A percentile compares a stretch with the other conserved stretches of the same genome.
Evolutionary conservation across 2,888 invertebrate species (phyloP).

Genomic region (Chouioia cunea): DNA sequence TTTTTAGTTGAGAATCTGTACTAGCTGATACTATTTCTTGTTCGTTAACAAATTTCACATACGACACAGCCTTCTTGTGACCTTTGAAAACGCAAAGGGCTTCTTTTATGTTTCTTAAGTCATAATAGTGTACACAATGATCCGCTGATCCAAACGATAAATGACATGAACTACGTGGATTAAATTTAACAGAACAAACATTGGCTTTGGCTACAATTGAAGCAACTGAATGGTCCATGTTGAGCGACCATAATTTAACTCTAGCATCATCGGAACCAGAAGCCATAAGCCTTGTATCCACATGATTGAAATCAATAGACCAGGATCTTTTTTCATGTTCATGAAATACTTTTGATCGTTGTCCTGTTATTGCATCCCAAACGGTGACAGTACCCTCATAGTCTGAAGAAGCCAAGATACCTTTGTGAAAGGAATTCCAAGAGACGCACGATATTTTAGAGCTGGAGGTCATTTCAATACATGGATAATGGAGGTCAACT

Average conservation of each 20-base stretch:
- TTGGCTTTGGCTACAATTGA: constrained; percentile 94
- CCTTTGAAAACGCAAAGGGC: constrained; percentile 88
- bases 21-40: constrained; percentile 92
- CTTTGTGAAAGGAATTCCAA: constrained; percentile 93
- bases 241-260: constrained; percentile 94
- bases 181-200: constrained; percentile 95
- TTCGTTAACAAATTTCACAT: constrained; percentile 90
- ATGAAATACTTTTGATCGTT: constrained; percentile 80
- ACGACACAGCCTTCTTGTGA: constrained; percentile 94
- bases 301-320: constrained; percentile 95
- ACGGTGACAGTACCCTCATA: constrained; percentile 94
- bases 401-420: constrained; percentile 89
- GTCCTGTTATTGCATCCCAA: constrained; percentile 89
- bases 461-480: constrained; percentile 89
- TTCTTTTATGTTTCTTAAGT: constrained; percentile 85
- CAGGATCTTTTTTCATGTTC: constrained; percentile 97
- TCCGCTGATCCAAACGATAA: constrained; percentile 97
- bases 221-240: constrained; percentile 86
- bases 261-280: constrained; percentile 94
- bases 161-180: constrained; percentile 86
- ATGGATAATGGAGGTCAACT: constrained; percentile 93
- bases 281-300: constrained; percentile 90
- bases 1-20: constrained; percentile 89
- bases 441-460: constrained; percentile 95
- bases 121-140: constrained; percentile 96